A percentile compares a stretch with the other conserved stretches of the same genome.
Conservation (phyloP, 2,888 invertebrate species). For the Bellardia bayeri region DNA sequence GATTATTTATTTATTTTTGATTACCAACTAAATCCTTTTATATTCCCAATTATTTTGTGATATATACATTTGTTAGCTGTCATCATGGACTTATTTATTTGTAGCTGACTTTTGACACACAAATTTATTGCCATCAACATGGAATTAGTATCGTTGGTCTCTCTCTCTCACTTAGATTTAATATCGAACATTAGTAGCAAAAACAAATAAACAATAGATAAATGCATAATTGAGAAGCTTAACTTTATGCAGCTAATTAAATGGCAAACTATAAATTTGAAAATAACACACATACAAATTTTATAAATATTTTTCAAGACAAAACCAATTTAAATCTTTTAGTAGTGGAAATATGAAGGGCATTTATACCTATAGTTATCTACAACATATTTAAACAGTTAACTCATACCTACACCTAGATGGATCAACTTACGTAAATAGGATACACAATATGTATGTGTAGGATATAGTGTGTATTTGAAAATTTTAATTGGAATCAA, state of each 20-base stretch:
- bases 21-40: not conserved
- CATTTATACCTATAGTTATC: not conserved
- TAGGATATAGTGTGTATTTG: not conserved
- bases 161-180: not conserved
- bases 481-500: slow-evolving; percentile 57
- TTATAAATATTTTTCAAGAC: not conserved
- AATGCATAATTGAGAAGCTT: slow-evolving; percentile 35
- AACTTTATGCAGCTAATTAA: slow-evolving; percentile 77
- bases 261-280: slow-evolving; percentile 78
- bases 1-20: slow-evolving; percentile 17
- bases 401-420: not conserved
- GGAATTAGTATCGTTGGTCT: not conserved
- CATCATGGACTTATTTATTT: slow-evolving; percentile 50
- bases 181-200: slow-evolving; percentile 31
- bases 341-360: not conserved
- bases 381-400: not conserved
- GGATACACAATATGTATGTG: not conserved
- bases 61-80: slow-evolving; percentile 49
- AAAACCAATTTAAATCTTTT: not conserved
- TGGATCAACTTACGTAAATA: not conserved
- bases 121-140: slow-evolving; percentile 48
- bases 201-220: not conserved
- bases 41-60: slow-evolving; percentile 43
- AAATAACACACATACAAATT: slow-evolving; percentile 73
- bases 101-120: slow-evolving; percentile 46